phyloP scores from a whole-genome alignment of 2,113 vertebrate species.

The Neoarius graeffei region DNA sequence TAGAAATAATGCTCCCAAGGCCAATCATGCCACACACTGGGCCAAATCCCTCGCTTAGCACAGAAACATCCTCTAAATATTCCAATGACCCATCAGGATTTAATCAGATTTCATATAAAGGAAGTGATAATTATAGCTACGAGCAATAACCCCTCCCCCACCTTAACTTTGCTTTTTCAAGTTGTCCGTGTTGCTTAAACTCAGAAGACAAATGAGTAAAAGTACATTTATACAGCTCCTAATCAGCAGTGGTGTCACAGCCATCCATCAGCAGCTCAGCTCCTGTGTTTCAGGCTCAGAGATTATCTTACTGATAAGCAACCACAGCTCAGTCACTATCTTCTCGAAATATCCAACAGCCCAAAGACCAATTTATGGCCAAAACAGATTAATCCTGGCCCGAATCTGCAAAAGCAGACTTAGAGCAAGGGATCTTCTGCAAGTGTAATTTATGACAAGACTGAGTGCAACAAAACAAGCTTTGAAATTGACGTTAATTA shows the following conservation, averaged over 20 bases:
- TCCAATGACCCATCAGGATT: not conserved
- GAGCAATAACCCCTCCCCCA: not conserved
- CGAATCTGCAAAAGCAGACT: not conserved
- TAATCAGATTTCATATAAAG: not conserved
- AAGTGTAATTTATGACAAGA: constrained; percentile 1
- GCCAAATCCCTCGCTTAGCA: not conserved
- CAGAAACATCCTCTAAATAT: not conserved
- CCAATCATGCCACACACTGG: not conserved
- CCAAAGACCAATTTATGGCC: not conserved
- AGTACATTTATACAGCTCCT: not conserved
- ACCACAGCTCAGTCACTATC: not conserved
- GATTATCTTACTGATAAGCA: constrained; percentile 13
- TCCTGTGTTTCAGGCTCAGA: constrained; percentile 1
- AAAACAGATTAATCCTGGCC: not conserved
- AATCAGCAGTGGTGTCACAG: constrained; percentile 23
- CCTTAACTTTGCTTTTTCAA: not conserved
- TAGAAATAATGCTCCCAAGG: not conserved
- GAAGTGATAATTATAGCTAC: constrained; percentile 16
- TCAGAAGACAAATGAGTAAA: constrained; percentile 9
- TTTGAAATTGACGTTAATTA: constrained; percentile 20
- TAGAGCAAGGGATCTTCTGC: not conserved
- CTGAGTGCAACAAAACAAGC: constrained; percentile 22
- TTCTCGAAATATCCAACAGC: not conserved
- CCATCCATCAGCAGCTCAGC: constrained; percentile 18
- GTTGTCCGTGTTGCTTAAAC: not conserved